Evolutionary conservation across 2,113 vertebrate species (phyloP).

Genomic region (Mormyrus iriodes): DNA sequence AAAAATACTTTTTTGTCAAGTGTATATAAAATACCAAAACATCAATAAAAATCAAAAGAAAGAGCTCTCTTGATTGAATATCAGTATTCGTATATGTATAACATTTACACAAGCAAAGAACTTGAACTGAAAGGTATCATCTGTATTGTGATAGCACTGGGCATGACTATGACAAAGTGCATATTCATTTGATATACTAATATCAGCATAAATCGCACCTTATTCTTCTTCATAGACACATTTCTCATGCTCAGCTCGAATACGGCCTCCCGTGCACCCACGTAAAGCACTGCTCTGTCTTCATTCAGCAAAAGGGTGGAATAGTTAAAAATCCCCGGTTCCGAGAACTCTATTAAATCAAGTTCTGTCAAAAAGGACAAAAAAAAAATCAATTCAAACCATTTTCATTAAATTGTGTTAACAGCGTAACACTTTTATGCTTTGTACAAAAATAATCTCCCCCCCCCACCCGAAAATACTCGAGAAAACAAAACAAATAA

Average conservation of each 20-base stretch:
- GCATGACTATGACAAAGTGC: neutral
- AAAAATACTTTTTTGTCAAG: conserved; percentile 6
- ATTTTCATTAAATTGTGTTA: neutral
- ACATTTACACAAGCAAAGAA: neutral
- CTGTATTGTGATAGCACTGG: neutral
- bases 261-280: conserved; percentile 85
- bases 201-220: conserved; percentile 58
- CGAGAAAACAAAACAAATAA: neutral
- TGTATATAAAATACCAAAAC: neutral
- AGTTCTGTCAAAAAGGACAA: conserved; percentile 63
- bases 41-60: neutral
- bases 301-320: conserved; percentile 81
- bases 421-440: neutral
- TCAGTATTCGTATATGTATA: neutral
- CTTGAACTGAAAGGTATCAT: neutral
- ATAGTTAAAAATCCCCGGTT: conserved; percentile 82
- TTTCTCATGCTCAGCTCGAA: conserved; percentile 77
- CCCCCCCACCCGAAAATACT: neutral
- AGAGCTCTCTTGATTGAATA: neutral
- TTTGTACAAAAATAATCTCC: neutral
- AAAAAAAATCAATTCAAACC: neutral
- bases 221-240: conserved; percentile 71
- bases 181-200: neutral
- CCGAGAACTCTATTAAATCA: conserved; percentile 74
- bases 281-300: conserved; percentile 70